These are phyloP conservation scores for Mayetiola destructor DNA, from an alignment of 2,888 invertebrate genomes.

Conservation along the genomic window DNA sequence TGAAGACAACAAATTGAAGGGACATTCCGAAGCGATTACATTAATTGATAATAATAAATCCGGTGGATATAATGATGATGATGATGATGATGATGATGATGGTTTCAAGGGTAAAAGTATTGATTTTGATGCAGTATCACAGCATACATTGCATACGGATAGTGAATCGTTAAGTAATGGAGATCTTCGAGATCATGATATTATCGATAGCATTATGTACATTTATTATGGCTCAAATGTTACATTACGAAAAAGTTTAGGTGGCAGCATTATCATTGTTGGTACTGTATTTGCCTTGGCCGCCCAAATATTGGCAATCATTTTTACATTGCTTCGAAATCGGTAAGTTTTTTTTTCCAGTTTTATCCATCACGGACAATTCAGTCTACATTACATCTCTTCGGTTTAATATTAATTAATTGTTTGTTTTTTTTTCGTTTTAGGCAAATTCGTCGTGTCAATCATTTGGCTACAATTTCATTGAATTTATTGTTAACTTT, in stretches of 20 bases:
- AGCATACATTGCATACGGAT: background rate
- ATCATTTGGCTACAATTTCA: slow-evolving; percentile 37
- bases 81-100: slow-evolving; percentile 1
- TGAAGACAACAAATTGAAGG: too few species aligned
- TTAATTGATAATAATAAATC: background rate
- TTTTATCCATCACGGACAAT: background rate
- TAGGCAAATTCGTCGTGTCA: slow-evolving; percentile 20
- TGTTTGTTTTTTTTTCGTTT: slow-evolving; percentile 21
- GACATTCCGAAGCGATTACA: too few species aligned
- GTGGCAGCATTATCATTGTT: slow-evolving; percentile 37
- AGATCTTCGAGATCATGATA: slow-evolving; percentile 52
- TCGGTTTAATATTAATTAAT: slow-evolving; percentile 1
- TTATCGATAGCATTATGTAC: slow-evolving; percentile 58
- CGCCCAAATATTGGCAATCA: slow-evolving; percentile 35
- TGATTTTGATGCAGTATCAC: background rate
- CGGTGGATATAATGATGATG: background rate
- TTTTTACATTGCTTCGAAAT: slow-evolving; percentile 26
- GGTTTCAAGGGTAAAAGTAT: background rate
- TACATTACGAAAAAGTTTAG: slow-evolving; percentile 38
- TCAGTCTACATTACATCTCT: background rate
- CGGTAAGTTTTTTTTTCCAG: slow-evolving; percentile 15
- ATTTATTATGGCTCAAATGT: slow-evolving; percentile 48
- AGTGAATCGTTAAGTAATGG: slow-evolving; percentile 12
- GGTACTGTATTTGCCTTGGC: slow-evolving; percentile 38
- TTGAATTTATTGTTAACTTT: slow-evolving; percentile 48